Evolutionary conservation across 2,797 vertebrate species (phyloP), one percentile per base, ranked within the genome.

Genomic region (Rhinophrynus dorsalis): DNA sequence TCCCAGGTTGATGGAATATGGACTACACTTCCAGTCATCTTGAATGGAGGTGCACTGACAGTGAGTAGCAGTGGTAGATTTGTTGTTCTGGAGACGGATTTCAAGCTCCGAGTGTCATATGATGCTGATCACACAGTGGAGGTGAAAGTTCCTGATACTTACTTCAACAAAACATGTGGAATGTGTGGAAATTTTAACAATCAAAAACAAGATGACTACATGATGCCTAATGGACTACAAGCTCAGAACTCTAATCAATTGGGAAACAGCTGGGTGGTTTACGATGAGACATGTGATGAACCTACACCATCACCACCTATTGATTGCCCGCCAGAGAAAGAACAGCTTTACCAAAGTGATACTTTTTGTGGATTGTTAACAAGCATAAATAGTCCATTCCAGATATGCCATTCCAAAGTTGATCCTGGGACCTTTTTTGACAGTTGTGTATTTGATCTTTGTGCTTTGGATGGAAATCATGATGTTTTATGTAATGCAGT

Each of bases 131-230:
- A 91, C 24, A 81, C 83, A 0, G 84, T 95, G 68, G 85, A 91
- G 7, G 68, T 95, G n/a, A 82, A 71, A 38, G 75, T 94, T 58
- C 91, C 93, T 2, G 77, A 76, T 10, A n/a, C 24, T 15, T 94
- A 90, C 75, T 88, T 85, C 6, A 72, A 83, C 73, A 77, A 84
- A 72, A 86, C 90, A 24, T 95, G 93, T 2, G 94, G 94, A 74
- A 82, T 94, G 79, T 95, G 92, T 18, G 92, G 93, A 18, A 95
- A 94, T 83, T 95, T 90, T 50, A 94, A 94, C 79, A 67, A 62
- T 50, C 29, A n/a, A 9, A 62, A 5, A 48, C 76, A 72, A 6
- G 92, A 95, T 3, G 92, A 94, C 33, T 82, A n/a, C 74, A 76
- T 24, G 57, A 85, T 78, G 78, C 81, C 85, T 1, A 71, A 89